Percentiles rank a stretch among this genome's conserved stretches.
These are phyloP conservation scores for Dryoscopus gambensis DNA, from an alignment of 2,113 vertebrate genomes.

Conservation along the genomic window DNA sequence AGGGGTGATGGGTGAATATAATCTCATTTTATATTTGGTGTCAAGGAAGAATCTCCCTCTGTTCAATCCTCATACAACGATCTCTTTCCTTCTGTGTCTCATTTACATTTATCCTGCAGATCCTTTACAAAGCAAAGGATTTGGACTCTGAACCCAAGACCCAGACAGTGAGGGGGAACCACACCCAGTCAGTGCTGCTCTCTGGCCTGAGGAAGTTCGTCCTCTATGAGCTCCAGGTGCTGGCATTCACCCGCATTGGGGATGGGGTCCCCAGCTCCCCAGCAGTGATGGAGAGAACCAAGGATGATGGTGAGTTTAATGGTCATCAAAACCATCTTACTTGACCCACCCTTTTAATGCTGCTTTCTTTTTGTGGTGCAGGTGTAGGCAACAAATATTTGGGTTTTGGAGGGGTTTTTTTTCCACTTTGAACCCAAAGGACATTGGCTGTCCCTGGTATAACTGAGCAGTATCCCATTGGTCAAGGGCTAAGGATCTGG, in stretches of 20 bases:
- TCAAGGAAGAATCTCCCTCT: neutral
- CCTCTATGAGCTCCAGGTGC: slow-evolving; percentile 84
- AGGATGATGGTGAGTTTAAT: slow-evolving; percentile 83
- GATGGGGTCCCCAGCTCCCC: slow-evolving; percentile 83
- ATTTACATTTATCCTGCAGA: slow-evolving; percentile 49
- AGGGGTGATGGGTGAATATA: neutral
- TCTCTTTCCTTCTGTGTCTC: neutral
- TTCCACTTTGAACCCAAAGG: neutral
- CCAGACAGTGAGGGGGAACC: slow-evolving; percentile 80
- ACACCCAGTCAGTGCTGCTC: slow-evolving; percentile 78
- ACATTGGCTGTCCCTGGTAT: neutral
- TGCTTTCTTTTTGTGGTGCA: neutral
- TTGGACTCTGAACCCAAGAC: slow-evolving; percentile 71
- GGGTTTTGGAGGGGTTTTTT: neutral
- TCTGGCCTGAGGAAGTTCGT: slow-evolving; percentile 79
- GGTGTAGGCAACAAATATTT: neutral
- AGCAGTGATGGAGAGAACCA: slow-evolving; percentile 79
- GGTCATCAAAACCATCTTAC: neutral
- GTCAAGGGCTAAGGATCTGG: neutral
- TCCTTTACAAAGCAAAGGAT: slow-evolving; percentile 80
- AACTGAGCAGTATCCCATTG: neutral
- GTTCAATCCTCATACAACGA: neutral
- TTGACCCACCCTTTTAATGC: neutral
- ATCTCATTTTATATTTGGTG: neutral
- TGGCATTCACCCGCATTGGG: slow-evolving; percentile 87